Base-by-base conservation (phyloP, 92 coral and sea anemone species). In the Porites lobata region DNA sequence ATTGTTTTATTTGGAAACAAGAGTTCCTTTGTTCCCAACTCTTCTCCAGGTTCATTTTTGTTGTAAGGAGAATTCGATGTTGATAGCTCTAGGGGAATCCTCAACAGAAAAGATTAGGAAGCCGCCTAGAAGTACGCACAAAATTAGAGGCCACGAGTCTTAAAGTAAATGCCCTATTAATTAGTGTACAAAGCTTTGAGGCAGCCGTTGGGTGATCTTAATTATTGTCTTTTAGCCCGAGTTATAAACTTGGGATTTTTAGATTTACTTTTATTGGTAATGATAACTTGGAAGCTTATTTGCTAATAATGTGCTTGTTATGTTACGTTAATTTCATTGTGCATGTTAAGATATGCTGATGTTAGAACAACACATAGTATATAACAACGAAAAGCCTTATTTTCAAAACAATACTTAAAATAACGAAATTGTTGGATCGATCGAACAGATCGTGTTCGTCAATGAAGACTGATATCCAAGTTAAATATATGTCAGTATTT, bases 401-500 rank as follows among this genome's bases (percentile, higher is more conserved):
- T 19, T 15, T 9, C 15, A 50, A 17, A 47, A 43, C 32, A 71
- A 15, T 18, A 13, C 57, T 72, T 32, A 24, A 22, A 56, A 56
- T 56, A 56, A 56, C 11, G 51, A 26, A 22, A 26, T 69, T 69
- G 38, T 38, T 21, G 47, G 29, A 72, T 72, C 22, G 47, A 50
- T 18, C 80, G 54, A 17, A 50, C 21, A 76, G 50, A 56, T 29
- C 47, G 4, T 38, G 47, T 53, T 76, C 54, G 80, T 29, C 80
- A 62, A 15, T 56, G 56, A 22, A 57, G 50, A 63, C 59, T 61
- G 58, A 54, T 74, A 21, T 50, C 59, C 80, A 59, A 70, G 80
- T 83, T 52, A 59, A 61, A 59, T 74, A 74, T 73, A 58, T 61
- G 54, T 63, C 87, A 83, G 79, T 72, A 83, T 73, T 82, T 56